phyloP scores from a whole-genome alignment of 2,888 invertebrate genomes.

The Danaus chrysippus region DNA sequence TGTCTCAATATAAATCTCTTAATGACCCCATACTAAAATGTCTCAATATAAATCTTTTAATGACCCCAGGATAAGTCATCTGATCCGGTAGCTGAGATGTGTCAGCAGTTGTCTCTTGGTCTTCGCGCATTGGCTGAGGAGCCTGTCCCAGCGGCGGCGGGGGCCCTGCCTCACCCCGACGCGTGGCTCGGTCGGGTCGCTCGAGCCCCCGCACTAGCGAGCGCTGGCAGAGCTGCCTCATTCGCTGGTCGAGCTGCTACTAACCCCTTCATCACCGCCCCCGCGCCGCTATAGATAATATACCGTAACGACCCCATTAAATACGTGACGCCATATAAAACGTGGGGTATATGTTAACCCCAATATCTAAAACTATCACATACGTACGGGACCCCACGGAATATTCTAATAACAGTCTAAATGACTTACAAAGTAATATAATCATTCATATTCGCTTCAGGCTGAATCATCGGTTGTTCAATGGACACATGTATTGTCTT shows the following conservation, averaged over 20 bases:
- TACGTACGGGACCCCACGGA: too few species aligned
- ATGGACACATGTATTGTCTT: too few species aligned
- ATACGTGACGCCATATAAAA: neutral
- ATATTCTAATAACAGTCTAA: too few species aligned
- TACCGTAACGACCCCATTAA: neutral
- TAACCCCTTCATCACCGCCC: conserved; percentile 48
- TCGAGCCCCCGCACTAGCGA: conserved; percentile 71
- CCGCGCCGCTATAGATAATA: conserved; percentile 34
- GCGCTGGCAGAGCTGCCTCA: conserved; percentile 56
- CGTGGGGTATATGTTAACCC: too few species aligned
- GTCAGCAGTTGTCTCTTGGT: conserved; percentile 87
- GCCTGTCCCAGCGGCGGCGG: conserved; percentile 46
- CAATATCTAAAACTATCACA: too few species aligned
- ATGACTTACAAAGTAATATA: too few species aligned
- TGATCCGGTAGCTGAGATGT: conserved; percentile 86
- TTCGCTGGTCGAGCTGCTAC: conserved; percentile 48
- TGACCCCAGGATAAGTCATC: conserved; percentile 29
- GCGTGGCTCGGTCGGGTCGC: conserved; percentile 88
- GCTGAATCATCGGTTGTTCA: too few species aligned
- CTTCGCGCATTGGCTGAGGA: conserved; percentile 85
- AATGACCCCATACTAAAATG: conserved; percentile 12
- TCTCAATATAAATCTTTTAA: too few species aligned
- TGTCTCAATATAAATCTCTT: too few species aligned
- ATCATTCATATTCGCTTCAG: too few species aligned
- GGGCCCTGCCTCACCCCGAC: conserved; percentile 86